Evolutionary conservation across 2,888 invertebrate genomes (phyloP).

Genomic region (Nemoura dubitans): DNA sequence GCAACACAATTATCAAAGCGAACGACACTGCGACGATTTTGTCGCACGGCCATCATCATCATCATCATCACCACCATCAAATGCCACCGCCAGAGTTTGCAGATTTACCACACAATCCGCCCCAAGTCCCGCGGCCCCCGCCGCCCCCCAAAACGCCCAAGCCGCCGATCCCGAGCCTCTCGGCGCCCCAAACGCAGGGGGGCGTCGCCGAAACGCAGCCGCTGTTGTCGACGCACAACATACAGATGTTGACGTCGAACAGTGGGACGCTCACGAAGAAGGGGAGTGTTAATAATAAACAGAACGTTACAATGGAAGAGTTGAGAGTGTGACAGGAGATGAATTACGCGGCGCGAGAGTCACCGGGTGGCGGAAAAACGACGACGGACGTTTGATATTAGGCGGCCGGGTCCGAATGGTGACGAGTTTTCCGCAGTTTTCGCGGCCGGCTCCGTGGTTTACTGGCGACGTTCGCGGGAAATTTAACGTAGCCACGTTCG

Average conservation of each 20-base stretch:
- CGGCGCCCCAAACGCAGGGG: constrained; percentile 66
- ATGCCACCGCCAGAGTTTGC: constrained; percentile 86
- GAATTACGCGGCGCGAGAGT: not conserved
- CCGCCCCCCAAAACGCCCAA: constrained; percentile 72
- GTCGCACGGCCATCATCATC: constrained; percentile 61
- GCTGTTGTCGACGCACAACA: constrained; percentile 57
- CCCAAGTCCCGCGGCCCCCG: constrained; percentile 75
- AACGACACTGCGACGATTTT: constrained; percentile 42
- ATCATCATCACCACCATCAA: constrained; percentile 81
- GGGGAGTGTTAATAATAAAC: constrained; percentile 65
- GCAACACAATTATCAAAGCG: constrained; percentile 67
- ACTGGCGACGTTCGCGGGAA: too few species aligned
- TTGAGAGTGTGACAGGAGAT: constrained; percentile 77
- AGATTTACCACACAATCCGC: constrained; percentile 68
- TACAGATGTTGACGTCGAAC: constrained; percentile 70
- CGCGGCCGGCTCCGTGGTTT: too few species aligned
- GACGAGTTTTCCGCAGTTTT: not conserved
- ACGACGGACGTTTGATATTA: constrained; percentile 46
- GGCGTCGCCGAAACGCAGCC: constrained; percentile 68
- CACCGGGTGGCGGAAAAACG: not conserved
- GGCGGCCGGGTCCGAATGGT: not conserved
- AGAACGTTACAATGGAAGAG: constrained; percentile 77
- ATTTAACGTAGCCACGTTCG: too few species aligned
- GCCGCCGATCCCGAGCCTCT: constrained; percentile 64
- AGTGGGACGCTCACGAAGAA: constrained; percentile 82